phyloP scores from a whole-genome alignment of 2,888 invertebrate genomes.

The Orgyia antiqua region DNA sequence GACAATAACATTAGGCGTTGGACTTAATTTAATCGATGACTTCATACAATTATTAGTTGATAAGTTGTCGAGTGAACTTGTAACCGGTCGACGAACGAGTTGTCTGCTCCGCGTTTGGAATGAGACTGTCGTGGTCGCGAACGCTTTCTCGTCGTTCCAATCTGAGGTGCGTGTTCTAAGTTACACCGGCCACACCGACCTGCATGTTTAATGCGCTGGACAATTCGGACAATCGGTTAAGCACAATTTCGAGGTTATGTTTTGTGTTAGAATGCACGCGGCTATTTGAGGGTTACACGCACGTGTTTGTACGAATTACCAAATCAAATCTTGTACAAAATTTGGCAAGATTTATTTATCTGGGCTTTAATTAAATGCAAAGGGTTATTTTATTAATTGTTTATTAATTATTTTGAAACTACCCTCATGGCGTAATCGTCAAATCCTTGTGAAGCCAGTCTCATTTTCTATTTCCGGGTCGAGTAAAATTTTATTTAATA shows the following conservation, averaged over 20 bases:
- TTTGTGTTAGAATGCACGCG: constrained; percentile 47
- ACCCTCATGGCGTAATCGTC: too few species aligned
- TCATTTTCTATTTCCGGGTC: too few species aligned
- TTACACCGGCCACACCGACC: constrained; percentile 35
- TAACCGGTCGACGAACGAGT: constrained; percentile 33
- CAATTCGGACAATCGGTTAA: constrained; percentile 57
- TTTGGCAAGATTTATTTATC: too few species aligned
- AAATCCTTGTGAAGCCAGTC: too few species aligned
- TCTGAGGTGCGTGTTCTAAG: constrained; percentile 20
- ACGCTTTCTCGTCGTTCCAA: constrained; percentile 17
- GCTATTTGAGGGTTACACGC: constrained; percentile 1
- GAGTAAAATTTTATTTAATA: too few species aligned
- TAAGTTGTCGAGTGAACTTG: constrained; percentile 60
- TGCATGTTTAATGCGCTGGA: constrained; percentile 65
- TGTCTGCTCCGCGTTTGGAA: constrained; percentile 42
- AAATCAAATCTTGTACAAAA: too few species aligned
- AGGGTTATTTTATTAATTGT: too few species aligned
- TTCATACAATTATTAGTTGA: constrained; percentile 69
- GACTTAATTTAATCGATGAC: constrained; percentile 70
- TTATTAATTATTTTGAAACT: too few species aligned
- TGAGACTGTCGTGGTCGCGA: constrained; percentile 40
- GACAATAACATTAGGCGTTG: constrained; percentile 12
- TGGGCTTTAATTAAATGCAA: too few species aligned
- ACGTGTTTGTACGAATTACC: too few species aligned
- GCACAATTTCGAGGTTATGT: constrained; percentile 67